Evolutionary conservation across 2,113 vertebrate genomes (phyloP), one percentile per base, ranked within the genome.

Genomic region (Peucedramus taeniatus): DNA sequence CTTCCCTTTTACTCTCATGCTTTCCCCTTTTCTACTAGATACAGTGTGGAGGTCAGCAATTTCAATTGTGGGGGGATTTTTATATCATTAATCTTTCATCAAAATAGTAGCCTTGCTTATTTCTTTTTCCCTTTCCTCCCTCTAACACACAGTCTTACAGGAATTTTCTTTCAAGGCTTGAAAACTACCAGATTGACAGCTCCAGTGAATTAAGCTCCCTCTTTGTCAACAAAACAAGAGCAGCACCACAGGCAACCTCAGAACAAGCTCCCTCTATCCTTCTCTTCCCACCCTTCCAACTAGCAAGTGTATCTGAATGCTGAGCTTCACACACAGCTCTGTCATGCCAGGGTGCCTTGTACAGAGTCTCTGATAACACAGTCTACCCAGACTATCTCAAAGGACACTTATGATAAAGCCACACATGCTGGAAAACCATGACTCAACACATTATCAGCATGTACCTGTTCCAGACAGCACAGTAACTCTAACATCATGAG

Each of bases 181-280:
- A 89, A 78, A 95, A 93, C 69, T 30, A 83, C 60, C 77, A 87
- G 83, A 95, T 45, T 94, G 96, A 94, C 93, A 87, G 89, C 65
- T 90, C 87, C 78, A 89, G 77, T 82, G 83, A 92, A 96, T 90
- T 96, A 94, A 95, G 81, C 65, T 89, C 89, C 65, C 35, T 80
- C 87, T 96, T 96, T 91, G 93, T 96, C 37, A 1, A 59, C 81
- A 85, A 84, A 91, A 87, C 93, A 96, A 95, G 91, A 86, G 85
- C 88, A 93, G 86, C 94, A 93, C 95, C 95, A 92, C 92, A 92
- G 94, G 96, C 94, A 92, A 74, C 76, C 76, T 83, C 84, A 50
- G 74, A 94, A 91, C 70, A 90, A 90, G 66, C 70, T 93, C 87
- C 65, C 63, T 87, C 87, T 76, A 71, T 65, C 81, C 87, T 90